Base-by-base conservation (phyloP, 2,797 vertebrate genomes). In the Hoplostethus mediterraneus region DNA sequence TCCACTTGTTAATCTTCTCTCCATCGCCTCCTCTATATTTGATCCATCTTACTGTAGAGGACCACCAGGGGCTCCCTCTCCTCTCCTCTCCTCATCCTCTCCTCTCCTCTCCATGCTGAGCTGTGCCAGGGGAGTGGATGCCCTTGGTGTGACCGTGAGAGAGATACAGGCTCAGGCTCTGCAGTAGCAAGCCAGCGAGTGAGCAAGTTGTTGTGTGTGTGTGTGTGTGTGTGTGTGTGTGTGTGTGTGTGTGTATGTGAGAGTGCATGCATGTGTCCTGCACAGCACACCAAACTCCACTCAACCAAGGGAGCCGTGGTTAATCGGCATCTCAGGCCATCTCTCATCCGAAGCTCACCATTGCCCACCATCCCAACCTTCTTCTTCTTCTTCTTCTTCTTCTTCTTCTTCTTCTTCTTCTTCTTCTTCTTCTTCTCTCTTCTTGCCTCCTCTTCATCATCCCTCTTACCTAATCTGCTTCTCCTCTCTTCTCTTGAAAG, bases 121-220 rank as follows among this genome's bases (percentile, higher is more conserved):
- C 79, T 81, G 75, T 80, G 58, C 72, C 81, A 78, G 73, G 80
- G 64, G 73, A 80, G 77, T 47, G 63, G 67, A 82, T 91, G 90
- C 83, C 93, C 92, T 93, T 93, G 91, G 71, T 88, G 67, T 93
- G 93, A 94, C 93, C 87, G 62, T 92, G 93, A 92, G 63, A 56
- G 70, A 75, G 73, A 79, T 28, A 28, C 74, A 63, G 80, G 65
- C 77, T 88, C 66, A 78, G 83, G 79, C 89, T 87, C 84, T 91
- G 89, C 91, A 89, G 89, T 85, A 81, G 72, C 64, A 78, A 80
- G 80, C 67, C 61, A 82, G 77, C 74, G 65, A 81, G 80, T 75
- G 71, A 85, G 78, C 75, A 78, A 81, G 73, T 81, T 64, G 57
- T 72, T 11, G 21, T 75, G 74, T 56, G 9, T 63, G 57, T 58